Evolutionary conservation across 2,888 invertebrate species (phyloP), one percentile per base, ranked within the genome.

Genomic region (Ametastegia equiseti): DNA sequence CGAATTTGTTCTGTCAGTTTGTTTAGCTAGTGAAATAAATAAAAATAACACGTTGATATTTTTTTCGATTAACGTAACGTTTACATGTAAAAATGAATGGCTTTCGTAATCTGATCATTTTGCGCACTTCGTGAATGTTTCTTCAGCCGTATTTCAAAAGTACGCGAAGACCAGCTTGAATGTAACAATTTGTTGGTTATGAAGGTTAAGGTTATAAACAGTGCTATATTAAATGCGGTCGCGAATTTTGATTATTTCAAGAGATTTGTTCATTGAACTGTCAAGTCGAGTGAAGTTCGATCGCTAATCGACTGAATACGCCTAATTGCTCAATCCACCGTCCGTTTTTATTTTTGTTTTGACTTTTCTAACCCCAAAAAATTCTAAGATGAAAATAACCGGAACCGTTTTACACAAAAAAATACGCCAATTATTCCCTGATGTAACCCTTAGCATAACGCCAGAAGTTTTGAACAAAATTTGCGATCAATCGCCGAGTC

Each of bases 341-440:
- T 42, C 42, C 5, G 42, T 54, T 2, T 9, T 54, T 54, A 30
- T 30, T 1, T 0, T 5, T 1, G 3, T 30, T 15, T 15, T 15
- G 2, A 6, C 2, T 30, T 30, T 60, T 0, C 1, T 47, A 60
- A 60, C 27, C n/a, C n/a, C n/a, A n/a, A n/a, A n/a, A n/a, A n/a
- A n/a, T n/a, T n/a, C n/a, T n/a, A n/a, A 54, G 19, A 75, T 75
- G 75, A 60, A 78, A 63, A 50, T 78, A 1, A 60, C 87, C 33
- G 87, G 88, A 15, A 85, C 84, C 42, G 78, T 82, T 60, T 82
- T 91, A 13, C 83, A 87, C 65, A 80, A 86, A 50, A 91, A 91
- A 84, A 63, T 91, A 33, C 83, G 83, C 13, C 85, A 86, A 82
- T 82, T 91, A 42, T 81, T 88, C 42, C 87, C 90, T 2, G 88